Conservation (phyloP, 2,888 invertebrate genomes). For the Polyploca ridens region DNA sequence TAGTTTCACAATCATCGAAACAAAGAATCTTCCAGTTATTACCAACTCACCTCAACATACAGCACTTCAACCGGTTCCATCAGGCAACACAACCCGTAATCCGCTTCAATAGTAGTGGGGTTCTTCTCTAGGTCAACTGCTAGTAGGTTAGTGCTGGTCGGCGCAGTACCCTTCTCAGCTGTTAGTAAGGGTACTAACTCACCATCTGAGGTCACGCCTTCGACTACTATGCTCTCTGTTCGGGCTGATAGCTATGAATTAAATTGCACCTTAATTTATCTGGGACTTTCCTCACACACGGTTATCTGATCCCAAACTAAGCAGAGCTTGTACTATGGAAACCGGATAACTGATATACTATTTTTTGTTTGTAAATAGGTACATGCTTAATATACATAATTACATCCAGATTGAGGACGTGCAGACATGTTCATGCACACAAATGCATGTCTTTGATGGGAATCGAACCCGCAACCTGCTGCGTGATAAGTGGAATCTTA, state of each 20-base stretch:
- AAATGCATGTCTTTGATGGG: too few species aligned
- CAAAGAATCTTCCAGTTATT: background rate
- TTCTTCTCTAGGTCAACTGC: conserved; percentile 90
- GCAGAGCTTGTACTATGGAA: too few species aligned
- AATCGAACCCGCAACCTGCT: too few species aligned
- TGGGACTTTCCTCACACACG: too few species aligned
- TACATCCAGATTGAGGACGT: too few species aligned
- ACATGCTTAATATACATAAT: too few species aligned
- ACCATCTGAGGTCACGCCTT: conserved; percentile 89
- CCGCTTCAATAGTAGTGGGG: conserved; percentile 86
- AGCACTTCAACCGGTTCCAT: conserved; percentile 90
- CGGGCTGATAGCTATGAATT: conserved; percentile 82
- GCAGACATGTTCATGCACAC: too few species aligned
- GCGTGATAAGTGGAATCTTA: too few species aligned
- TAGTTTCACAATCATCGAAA: too few species aligned
- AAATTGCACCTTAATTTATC: background rate
- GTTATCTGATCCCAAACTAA: too few species aligned
- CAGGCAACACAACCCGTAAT: conserved; percentile 87
- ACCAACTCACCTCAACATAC: conserved; percentile 88
- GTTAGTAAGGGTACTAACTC: conserved; percentile 88
- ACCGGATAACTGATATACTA: too few species aligned
- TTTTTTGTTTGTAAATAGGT: too few species aligned
- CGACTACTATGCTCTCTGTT: conserved; percentile 90
- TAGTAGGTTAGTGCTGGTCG: conserved; percentile 88
- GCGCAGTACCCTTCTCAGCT: conserved; percentile 69